Evolutionary conservation across 1,140 invertebrate genomes (phyloP).

Genomic region (Alviniconcha marisindica): DNA sequence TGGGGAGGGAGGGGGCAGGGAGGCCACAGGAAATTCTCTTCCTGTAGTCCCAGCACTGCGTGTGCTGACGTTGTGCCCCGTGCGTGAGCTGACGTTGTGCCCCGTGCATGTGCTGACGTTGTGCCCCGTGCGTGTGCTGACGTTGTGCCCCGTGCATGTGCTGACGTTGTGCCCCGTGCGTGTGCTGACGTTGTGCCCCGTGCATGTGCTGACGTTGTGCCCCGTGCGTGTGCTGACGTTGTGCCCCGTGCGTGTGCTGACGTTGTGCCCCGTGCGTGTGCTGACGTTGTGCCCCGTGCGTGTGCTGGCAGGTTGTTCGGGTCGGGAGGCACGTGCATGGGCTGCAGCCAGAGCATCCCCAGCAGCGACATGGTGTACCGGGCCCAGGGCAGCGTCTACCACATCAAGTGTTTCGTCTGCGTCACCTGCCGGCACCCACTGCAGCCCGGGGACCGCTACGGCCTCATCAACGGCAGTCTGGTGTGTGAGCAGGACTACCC

Average conservation of each 20-base stretch:
- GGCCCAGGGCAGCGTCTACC: constrained; percentile 85
- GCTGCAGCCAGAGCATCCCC: constrained; percentile 92
- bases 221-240: no score
- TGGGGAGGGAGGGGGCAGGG: no score
- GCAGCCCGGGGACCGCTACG: constrained; percentile 92
- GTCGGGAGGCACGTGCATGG: constrained; percentile 88
- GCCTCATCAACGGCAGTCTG: constrained; percentile 88
- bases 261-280: no score
- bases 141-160: no score
- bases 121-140: no score
- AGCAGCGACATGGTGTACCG: constrained; percentile 94
- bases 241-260: no score
- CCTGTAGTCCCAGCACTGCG: neutral
- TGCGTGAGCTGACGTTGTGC: neutral
- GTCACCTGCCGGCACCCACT: constrained; percentile 92
- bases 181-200: no score
- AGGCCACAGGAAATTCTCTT: no score
- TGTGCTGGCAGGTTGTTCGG: constrained; percentile 89
- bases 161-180: no score
- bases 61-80: neutral
- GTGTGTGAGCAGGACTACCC: constrained; percentile 96
- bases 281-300: no score
- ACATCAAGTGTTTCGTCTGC: constrained; percentile 94
- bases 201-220: no score
- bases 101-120: neutral